Conservation (phyloP, 2,113 vertebrate species). For the Hiodon alosoides region DNA sequence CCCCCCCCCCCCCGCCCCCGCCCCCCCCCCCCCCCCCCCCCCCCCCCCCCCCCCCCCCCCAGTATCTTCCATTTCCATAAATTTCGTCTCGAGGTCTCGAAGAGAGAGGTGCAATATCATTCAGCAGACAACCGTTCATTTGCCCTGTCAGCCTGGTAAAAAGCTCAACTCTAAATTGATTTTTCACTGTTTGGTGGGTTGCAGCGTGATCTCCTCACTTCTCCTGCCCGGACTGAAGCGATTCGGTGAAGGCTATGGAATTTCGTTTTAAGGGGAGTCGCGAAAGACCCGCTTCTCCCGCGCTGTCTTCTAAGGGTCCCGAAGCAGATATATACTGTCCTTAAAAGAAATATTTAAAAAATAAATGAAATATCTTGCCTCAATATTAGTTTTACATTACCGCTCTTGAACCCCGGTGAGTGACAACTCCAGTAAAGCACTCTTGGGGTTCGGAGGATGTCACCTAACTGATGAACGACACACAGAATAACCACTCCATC, state of each 20-base stretch:
- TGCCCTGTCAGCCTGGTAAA: slow-evolving; percentile 4
- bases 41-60: too few species aligned
- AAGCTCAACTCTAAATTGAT: slow-evolving; percentile 1
- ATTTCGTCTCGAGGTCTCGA: neutral
- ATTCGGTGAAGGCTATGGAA: too few species aligned
- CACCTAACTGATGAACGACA: neutral
- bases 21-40: too few species aligned
- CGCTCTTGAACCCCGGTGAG: neutral
- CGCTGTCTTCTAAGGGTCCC: too few species aligned
- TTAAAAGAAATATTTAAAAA: too few species aligned
- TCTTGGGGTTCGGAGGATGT: slow-evolving; percentile 7
- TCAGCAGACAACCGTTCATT: slow-evolving; percentile 5
- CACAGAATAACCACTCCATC: neutral
- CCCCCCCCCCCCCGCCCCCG: too few species aligned
- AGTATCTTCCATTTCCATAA: slow-evolving; percentile 13
- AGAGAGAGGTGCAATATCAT: slow-evolving; percentile 9
- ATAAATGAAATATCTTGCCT: too few species aligned
- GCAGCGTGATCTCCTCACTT: too few species aligned
- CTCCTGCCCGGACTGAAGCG: too few species aligned
- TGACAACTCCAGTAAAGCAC: neutral
- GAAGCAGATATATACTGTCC: too few species aligned
- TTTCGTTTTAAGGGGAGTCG: too few species aligned
- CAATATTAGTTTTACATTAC: neutral
- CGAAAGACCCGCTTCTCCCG: too few species aligned
- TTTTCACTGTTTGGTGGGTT: slow-evolving; percentile 6